Conservation (phyloP, 2,113 vertebrate genomes). For the Motacilla tschutschensis region DNA sequence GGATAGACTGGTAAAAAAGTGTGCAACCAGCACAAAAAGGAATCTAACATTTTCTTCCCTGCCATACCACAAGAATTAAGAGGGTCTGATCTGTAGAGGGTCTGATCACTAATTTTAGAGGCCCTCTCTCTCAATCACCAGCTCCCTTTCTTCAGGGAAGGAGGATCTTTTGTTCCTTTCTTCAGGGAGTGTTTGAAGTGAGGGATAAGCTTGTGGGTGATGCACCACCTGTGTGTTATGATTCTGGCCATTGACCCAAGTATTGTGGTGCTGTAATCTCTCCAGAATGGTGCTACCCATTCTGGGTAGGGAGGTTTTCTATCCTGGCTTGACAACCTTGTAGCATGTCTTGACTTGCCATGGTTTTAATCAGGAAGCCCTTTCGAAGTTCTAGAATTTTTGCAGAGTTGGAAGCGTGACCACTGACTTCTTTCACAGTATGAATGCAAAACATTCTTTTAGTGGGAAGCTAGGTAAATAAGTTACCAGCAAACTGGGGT, state of each 20-base stretch:
- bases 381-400: background rate
- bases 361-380: background rate
- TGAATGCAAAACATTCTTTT: background rate
- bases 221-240: background rate
- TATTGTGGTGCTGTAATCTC: background rate
- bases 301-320: background rate
- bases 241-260: background rate
- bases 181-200: background rate
- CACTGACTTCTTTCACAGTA: background rate
- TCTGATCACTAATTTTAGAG: background rate
- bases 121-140: background rate
- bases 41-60: background rate
- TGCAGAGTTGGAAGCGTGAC: background rate
- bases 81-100: background rate
- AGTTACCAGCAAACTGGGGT: background rate
- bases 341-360: background rate
- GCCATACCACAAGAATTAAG: background rate
- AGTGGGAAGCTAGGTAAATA: background rate
- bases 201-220: background rate
- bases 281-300: background rate
- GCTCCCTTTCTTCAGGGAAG: background rate
- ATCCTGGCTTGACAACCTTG: background rate
- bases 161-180: background rate
- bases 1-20: background rate
- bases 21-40: background rate